These are phyloP conservation scores for Acrobasis suavella DNA, from an alignment of 2,888 invertebrate species.

Conservation along the genomic window DNA sequence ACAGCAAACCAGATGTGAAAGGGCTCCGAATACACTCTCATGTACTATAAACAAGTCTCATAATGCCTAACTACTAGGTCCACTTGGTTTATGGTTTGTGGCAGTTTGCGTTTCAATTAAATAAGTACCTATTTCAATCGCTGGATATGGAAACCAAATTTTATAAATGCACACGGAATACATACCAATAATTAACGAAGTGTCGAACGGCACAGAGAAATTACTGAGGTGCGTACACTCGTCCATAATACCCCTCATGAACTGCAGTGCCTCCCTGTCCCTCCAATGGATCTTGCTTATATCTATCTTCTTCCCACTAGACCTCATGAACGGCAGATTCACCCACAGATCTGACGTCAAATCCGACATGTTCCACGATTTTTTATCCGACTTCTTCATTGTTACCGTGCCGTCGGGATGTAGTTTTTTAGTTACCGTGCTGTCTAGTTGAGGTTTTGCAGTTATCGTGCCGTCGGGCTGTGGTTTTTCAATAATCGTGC, in stretches of 20 bases:
- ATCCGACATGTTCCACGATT: constrained; percentile 66
- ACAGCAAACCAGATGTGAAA: no score
- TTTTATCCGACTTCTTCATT: constrained; percentile 31
- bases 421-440: background rate
- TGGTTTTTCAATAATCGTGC: no score
- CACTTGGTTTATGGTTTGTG: no score
- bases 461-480: constrained; percentile 26
- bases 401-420: constrained; percentile 22
- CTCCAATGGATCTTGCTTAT: constrained; percentile 86
- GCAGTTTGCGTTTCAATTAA: no score
- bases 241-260: constrained; percentile 99
- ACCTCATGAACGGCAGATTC: constrained; percentile 61
- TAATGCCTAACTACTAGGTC: no score
- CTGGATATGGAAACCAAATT: no score
- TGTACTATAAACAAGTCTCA: no score
- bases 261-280: constrained; percentile 91
- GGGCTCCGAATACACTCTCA: no score
- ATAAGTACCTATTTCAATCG: no score
- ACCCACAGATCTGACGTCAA: constrained; percentile 66
- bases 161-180: constrained; percentile 21
- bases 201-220: constrained; percentile 93
- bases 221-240: constrained; percentile 98
- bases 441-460: no score
- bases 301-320: constrained; percentile 74
- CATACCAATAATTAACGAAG: constrained; percentile 90